Percentiles rank a stretch among this genome's conserved stretches.
phyloP scores from a whole-genome alignment of 2,113 vertebrate species.

The Lampris incognitus region DNA sequence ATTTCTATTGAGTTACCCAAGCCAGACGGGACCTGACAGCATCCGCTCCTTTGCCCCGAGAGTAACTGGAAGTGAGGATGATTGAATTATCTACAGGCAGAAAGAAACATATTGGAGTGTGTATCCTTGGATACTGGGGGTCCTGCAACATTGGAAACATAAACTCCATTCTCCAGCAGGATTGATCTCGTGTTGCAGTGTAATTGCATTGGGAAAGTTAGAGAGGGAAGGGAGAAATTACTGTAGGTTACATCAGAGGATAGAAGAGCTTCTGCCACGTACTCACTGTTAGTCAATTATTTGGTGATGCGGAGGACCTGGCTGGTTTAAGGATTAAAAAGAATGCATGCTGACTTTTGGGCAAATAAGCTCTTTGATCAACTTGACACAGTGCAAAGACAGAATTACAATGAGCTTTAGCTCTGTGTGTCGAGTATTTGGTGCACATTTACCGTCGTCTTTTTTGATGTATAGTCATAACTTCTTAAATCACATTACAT shows the following conservation, averaged over 20 bases:
- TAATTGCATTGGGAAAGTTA: slow-evolving; percentile 68
- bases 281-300: slow-evolving; percentile 28
- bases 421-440: too few species aligned
- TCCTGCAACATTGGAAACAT: slow-evolving; percentile 55
- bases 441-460: too few species aligned
- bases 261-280: slow-evolving; percentile 25
- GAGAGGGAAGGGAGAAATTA: slow-evolving; percentile 31
- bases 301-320: slow-evolving; percentile 4
- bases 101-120: slow-evolving; percentile 63
- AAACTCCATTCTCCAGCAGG: slow-evolving; percentile 59
- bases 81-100: slow-evolving; percentile 69
- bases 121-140: slow-evolving; percentile 49
- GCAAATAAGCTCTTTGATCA: background rate
- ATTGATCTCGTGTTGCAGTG: slow-evolving; percentile 67
- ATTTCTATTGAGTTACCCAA: slow-evolving; percentile 60
- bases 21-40: slow-evolving; percentile 51
- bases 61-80: slow-evolving; percentile 67
- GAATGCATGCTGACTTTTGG: background rate
- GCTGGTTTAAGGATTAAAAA: background rate
- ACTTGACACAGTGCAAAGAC: background rate
- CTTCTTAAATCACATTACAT: background rate
- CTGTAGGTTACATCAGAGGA: slow-evolving; percentile 48
- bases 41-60: slow-evolving; percentile 53
- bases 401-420: too few species aligned
- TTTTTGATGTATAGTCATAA: too few species aligned